Base-by-base conservation (phyloP, 2,113 vertebrate species). In the Eurypyga helias region DNA sequence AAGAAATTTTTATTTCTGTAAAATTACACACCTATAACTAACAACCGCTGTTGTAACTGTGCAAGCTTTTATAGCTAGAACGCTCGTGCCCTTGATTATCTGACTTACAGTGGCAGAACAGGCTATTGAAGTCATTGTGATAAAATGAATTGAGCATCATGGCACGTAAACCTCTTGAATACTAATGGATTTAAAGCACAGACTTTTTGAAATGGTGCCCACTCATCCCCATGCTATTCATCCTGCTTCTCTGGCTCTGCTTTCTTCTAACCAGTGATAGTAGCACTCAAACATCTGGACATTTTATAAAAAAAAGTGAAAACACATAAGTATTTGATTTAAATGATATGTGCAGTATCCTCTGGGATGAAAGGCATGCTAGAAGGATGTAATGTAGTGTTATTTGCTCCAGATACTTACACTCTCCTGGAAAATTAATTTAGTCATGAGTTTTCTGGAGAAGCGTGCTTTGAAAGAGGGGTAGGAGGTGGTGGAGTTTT, bases 81-180 rank as follows among this genome's bases (percentile, higher is more conserved):
- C 52, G 26, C 55, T 90, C 4, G 3, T 81, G 72, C 24, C 33
- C 79, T 90, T 86, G 83, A 86, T 85, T 77, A 73, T 77, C 54
- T 93, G 82, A 90, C 54, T 93, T 85, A 38, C 2, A 49, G 87
- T 54, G 45, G 73, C 78, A 95, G 81, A 96, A 72, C 41, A 77
- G 49, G 45, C 62, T 91, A 21, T 91, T 96, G 45, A 76, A 93
- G 69, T 88, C 51, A 58, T 43, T 66, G 62, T 73, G 70, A 58
- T 86, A 73, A 83, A 96, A 90, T 54, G 58, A 91, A 61, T 66
- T 46, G 64, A 89, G 58, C 83, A 55, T 89, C 51, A 1, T 55
- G 90, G 76, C 83, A 86, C 90, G 95, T 89, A 90, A 96, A 81
- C 49, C 54, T 36, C 87, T 86, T 58, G 77, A 94, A 89, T 94